Evolutionary conservation across 1,140 invertebrate genomes (phyloP).

Genomic region (Potamilus streckersoni): DNA sequence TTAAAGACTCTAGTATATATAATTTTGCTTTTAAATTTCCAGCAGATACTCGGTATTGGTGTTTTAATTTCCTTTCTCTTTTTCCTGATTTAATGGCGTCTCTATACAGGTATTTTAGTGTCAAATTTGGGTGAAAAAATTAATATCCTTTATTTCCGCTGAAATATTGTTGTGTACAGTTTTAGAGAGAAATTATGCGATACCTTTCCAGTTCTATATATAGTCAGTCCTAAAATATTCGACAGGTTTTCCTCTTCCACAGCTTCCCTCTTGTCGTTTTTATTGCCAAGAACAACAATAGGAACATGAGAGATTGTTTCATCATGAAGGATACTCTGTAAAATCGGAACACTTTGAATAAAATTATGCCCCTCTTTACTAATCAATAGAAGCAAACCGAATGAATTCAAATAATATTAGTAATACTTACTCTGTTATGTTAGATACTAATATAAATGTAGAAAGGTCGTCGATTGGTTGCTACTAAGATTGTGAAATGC

Average conservation of each 20-base stretch:
- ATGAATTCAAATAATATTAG: not conserved
- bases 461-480: no score
- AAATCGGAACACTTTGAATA: not conserved
- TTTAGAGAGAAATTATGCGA: not conserved
- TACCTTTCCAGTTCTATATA: conserved; percentile 15
- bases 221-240: conserved; percentile 14
- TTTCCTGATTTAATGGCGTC: not conserved
- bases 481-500: no score
- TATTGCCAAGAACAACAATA: conserved; percentile 38
- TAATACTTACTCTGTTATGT: not conserved
- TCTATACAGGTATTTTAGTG: no score
- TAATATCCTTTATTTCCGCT: not conserved
- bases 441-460: no score
- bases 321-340: conserved; percentile 35
- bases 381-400: not conserved
- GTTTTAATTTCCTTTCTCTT: no score
- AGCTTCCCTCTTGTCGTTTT: conserved; percentile 32
- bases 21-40: no score
- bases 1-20: no score
- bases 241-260: conserved; percentile 30
- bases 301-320: conserved; percentile 27
- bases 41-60: no score
- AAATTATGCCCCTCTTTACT: not conserved
- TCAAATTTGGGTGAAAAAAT: not conserved
- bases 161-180: not conserved